Conservation (phyloP, 2,888 invertebrate genomes). For the Andrena praecox region DNA sequence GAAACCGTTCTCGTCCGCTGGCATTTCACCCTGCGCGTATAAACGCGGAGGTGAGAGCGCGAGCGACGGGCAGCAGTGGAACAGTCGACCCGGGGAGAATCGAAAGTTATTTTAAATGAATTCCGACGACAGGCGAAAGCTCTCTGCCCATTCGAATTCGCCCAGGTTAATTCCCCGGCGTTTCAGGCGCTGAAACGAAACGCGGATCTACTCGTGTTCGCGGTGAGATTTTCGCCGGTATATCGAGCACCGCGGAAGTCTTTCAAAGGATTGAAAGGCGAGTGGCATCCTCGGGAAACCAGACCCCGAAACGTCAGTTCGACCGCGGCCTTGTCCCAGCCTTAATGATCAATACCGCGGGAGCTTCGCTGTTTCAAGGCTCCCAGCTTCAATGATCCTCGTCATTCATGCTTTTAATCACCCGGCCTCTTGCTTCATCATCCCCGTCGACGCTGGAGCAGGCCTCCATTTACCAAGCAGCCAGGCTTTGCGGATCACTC, state of each 20-base stretch:
- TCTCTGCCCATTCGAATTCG: neutral
- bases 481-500: conserved; percentile 10
- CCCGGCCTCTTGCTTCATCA: conserved; percentile 26
- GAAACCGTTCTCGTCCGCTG: no score
- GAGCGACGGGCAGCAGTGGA: neutral
- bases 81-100: neutral
- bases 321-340: neutral
- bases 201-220: neutral
- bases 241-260: neutral
- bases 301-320: conserved; percentile 11
- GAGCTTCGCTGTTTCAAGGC: conserved; percentile 13
- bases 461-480: conserved; percentile 31
- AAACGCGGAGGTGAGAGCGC: neutral
- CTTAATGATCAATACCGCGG: conserved; percentile 30
- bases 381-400: conserved; percentile 18
- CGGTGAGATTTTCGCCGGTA: neutral
- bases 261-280: conserved; percentile 27
- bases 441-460: neutral
- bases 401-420: conserved; percentile 14
- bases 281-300: conserved; percentile 13
- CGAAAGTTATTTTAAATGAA: neutral
- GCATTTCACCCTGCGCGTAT: neutral
- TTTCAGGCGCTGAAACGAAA: conserved; percentile 1
- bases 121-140: neutral
- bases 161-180: neutral